These are phyloP conservation scores for Pithys albifrons DNA, from an alignment of 2,113 vertebrate species.

Conservation along the genomic window DNA sequence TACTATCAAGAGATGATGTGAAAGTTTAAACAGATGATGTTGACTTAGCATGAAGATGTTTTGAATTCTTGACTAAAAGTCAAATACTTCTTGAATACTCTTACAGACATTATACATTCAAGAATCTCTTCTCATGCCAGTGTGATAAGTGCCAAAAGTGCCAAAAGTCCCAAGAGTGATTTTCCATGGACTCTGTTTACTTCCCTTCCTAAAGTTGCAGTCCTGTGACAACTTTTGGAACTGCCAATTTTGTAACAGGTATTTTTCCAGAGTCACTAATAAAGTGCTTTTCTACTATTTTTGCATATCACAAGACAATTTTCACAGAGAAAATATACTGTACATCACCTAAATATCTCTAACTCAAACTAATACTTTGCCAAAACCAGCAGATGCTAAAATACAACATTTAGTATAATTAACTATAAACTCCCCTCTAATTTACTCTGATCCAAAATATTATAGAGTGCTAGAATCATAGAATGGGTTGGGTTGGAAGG, in stretches of 20 bases:
- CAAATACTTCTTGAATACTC: not conserved
- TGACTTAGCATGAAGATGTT: not conserved
- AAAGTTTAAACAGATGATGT: not conserved
- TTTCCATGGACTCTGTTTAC: not conserved
- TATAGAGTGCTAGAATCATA: not conserved
- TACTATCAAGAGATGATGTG: not conserved
- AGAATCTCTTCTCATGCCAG: not conserved
- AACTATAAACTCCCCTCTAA: not conserved
- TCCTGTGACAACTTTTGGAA: not conserved
- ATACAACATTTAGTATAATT: not conserved
- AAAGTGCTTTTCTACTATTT: not conserved
- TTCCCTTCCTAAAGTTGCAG: not conserved
- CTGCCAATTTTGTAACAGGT: not conserved
- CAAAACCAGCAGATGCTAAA: not conserved
- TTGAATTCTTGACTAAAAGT: not conserved
- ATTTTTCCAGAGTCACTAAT: not conserved
- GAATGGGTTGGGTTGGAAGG: not conserved
- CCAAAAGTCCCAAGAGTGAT: too few species aligned
- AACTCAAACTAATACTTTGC: not conserved
- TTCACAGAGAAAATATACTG: not conserved
- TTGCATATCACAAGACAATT: not conserved
- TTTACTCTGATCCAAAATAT: not conserved
- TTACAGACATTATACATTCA: not conserved
- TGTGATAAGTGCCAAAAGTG: too few species aligned
- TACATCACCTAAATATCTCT: not conserved